A percentile compares a stretch with the other conserved stretches of the same genome.
These are phyloP conservation scores for Albula goreensis DNA, from an alignment of 2,113 vertebrate genomes.

Conservation along the genomic window DNA sequence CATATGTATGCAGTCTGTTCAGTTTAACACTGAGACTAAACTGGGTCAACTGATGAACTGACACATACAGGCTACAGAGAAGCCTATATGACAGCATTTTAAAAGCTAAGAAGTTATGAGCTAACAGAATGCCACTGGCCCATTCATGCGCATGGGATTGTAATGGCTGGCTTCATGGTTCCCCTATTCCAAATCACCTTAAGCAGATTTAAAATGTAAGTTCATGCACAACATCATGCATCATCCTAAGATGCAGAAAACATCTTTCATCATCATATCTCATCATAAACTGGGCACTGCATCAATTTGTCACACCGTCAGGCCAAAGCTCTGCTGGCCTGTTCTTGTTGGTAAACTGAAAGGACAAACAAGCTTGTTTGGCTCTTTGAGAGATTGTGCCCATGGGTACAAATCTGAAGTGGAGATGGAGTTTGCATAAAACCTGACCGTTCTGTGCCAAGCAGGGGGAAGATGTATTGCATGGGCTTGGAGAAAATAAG, in stretches of 20 bases:
- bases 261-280: too few relatives aligned
- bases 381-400: not conserved
- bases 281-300: too few relatives aligned
- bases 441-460: not conserved
- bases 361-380: not conserved
- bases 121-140: too few relatives aligned
- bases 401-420: not conserved
- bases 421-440: not conserved
- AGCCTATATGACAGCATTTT: too few relatives aligned
- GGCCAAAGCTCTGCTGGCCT: not conserved
- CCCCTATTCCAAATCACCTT: not conserved
- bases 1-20: too few relatives aligned
- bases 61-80: too few relatives aligned
- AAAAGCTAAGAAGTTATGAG: too few relatives aligned
- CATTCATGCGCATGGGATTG: too few relatives aligned
- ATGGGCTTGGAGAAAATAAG: not conserved
- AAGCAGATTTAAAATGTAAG: not conserved
- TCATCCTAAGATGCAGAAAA: too few relatives aligned
- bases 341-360: not conserved
- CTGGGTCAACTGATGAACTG: too few relatives aligned
- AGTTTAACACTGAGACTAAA: too few relatives aligned
- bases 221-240: too few relatives aligned
- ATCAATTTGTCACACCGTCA: not conserved
- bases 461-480: not conserved
- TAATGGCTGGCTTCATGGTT: not conserved